Base-by-base conservation (phyloP, 2,113 vertebrate genomes). In the Mystacornis crossleyi region DNA sequence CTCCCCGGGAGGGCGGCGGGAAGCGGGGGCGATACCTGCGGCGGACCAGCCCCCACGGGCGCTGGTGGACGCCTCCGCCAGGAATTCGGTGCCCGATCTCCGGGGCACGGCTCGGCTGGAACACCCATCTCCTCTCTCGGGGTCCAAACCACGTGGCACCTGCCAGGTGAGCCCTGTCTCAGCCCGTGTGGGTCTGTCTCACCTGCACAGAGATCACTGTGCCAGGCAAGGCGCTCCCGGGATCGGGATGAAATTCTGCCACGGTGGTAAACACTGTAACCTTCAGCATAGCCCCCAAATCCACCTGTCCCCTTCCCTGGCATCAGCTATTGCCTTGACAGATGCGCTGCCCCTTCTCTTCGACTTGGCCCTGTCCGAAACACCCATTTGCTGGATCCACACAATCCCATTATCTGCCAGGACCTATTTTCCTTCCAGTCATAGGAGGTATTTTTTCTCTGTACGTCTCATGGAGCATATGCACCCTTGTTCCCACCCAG, bases 151-250 rank as follows among this genome's bases (percentile, higher is more conserved):
- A 0, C 28, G 5, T 4, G 55, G 34, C 6, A 2, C 11, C 11
- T 28, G 28, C 42, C 47, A 0, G 14, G 28, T 6, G 31, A 48
- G 43, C 3, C 1, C 12, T 3, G 33, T 17, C 47, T 38, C 26
- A 3, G 55, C 55, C 50, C 17, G 1, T 2, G 12, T 1, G 25
- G 20, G 33, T 31, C 28, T 2, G 18, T 18, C 43, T 25, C 20
- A 11, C 51, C 69, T 9, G 31, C 10, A 1, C 47, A 1, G 58
- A 18, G 24, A 36, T 29, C 8, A 0, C 0, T 4, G 51, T 15
- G 38, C 17, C 64, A 15, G 50, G 72, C 34, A 55, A 48, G 64
- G 51, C 28, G 1, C 29, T 71, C 25, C 40, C 3, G 17, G 42
- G 14, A 19, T 33, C 4, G 3, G 21, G 24, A 5, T 20, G 47